Evolutionary conservation across 1,140 invertebrate species (phyloP).

Genomic region (Musca vetustissima): DNA sequence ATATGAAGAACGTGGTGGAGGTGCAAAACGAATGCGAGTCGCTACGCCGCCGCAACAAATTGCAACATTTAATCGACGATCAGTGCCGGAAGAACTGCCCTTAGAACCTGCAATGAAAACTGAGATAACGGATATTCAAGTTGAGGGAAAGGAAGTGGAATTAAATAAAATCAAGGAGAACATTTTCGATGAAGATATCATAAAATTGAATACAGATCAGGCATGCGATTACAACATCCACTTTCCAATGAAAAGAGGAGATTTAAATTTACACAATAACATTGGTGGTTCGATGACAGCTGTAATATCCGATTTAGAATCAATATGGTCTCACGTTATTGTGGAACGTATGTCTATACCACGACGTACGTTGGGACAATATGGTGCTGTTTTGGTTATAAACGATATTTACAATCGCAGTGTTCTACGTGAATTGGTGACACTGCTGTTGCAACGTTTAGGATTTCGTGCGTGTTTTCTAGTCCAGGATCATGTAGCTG

Average conservation of each 20-base stretch:
- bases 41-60: conserved; percentile 86
- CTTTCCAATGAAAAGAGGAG: conserved; percentile 85
- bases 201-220: conserved; percentile 71
- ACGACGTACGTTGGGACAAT: conserved; percentile 73
- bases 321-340: conserved; percentile 84
- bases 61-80: conserved; percentile 79
- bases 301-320: conserved; percentile 80
- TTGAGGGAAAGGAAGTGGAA: conserved; percentile 69
- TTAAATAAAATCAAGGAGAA: conserved; percentile 58
- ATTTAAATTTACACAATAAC: conserved; percentile 81
- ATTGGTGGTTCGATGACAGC: conserved; percentile 82
- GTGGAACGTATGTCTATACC: conserved; percentile 67
- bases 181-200: conserved; percentile 43
- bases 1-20: conserved; percentile 5
- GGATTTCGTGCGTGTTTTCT: conserved; percentile 91
- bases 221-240: conserved; percentile 78
- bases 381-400: conserved; percentile 84
- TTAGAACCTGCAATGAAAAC: conserved; percentile 43
- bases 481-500: conserved; percentile 83
- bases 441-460: conserved; percentile 76
- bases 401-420: conserved; percentile 89
- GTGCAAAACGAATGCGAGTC: conserved; percentile 69
- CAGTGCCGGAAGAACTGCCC: conserved; percentile 65
- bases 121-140: conserved; percentile 53
- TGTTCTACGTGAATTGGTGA: conserved; percentile 83